Percentiles rank a stretch among this genome's conserved stretches.
These are phyloP conservation scores for Trachelipus rathkii DNA, from an alignment of 1,140 invertebrate species.

Conservation along the genomic window DNA sequence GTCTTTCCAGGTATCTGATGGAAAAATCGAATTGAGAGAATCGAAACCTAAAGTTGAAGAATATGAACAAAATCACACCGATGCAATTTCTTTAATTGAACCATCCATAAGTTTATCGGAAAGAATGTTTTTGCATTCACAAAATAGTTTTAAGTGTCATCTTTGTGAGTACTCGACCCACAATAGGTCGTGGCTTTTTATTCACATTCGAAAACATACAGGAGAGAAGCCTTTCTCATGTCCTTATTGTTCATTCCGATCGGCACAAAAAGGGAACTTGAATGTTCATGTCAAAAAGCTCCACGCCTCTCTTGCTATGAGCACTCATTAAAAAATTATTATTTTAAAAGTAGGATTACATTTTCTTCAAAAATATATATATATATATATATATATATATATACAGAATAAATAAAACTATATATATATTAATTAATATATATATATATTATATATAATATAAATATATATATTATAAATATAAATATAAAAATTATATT, in stretches of 20 bases:
- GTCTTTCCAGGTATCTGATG: background rate
- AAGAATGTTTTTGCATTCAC: background rate
- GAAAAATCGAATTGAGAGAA: background rate
- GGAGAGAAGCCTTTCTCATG: slow-evolving; percentile 41
- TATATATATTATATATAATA: too few species aligned
- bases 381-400: too few species aligned
- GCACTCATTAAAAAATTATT: background rate
- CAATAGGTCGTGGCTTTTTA: slow-evolving; percentile 36
- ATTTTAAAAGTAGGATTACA: too few species aligned
- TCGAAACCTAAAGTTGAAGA: background rate
- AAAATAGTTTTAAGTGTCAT: slow-evolving; percentile 30
- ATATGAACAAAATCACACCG: background rate
- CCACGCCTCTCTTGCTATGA: slow-evolving; percentile 12
- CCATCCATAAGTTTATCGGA: background rate
- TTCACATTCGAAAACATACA: slow-evolving; percentile 38
- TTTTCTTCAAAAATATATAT: too few species aligned
- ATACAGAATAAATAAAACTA: too few species aligned
- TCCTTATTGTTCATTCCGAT: slow-evolving; percentile 39
- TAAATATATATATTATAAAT: too few species aligned
- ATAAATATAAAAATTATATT: too few species aligned
- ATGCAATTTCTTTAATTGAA: background rate
- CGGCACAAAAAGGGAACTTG: slow-evolving; percentile 40
- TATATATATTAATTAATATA: too few species aligned
- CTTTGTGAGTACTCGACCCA: slow-evolving; percentile 35
- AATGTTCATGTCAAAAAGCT: slow-evolving; percentile 38